phyloP scores from a whole-genome alignment of 2,888 invertebrate genomes.

The Carabus problematicus region DNA sequence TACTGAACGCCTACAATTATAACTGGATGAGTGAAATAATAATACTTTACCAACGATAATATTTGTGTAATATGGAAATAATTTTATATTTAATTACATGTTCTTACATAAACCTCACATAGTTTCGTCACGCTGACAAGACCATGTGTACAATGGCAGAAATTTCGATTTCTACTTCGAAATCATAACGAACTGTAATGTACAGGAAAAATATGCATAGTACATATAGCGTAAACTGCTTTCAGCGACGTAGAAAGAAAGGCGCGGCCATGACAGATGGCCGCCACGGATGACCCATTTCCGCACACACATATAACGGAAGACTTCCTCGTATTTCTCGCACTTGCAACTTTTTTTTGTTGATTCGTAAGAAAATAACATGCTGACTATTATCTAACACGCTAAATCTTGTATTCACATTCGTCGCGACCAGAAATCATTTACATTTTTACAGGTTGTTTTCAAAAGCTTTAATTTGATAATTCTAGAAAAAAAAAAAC shows the following conservation, averaged over 20 bases:
- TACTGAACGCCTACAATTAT: not conserved
- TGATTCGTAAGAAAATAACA: not conserved
- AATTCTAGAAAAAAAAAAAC: too few relatives aligned
- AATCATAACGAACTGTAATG: slow-evolving; percentile 21
- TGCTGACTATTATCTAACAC: too few relatives aligned
- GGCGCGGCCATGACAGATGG: slow-evolving; percentile 20
- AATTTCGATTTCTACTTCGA: slow-evolving; percentile 29
- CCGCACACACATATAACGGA: slow-evolving; percentile 25
- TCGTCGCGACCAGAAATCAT: too few relatives aligned
- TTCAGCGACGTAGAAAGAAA: slow-evolving; percentile 20
- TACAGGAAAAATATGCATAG: not conserved
- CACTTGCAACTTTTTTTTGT: not conserved
- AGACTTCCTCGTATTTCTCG: slow-evolving; percentile 30
- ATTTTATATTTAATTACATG: slow-evolving; percentile 18
- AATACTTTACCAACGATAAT: slow-evolving; percentile 11
- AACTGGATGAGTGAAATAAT: slow-evolving; percentile 9
- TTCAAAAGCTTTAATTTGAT: too few relatives aligned
- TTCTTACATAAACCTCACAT: slow-evolving; percentile 15
- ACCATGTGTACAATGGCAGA: slow-evolving; percentile 30
- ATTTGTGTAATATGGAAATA: slow-evolving; percentile 15
- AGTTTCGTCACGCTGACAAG: slow-evolving; percentile 29
- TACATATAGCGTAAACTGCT: slow-evolving; percentile 2
- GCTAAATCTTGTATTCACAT: too few relatives aligned
- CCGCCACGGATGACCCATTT: slow-evolving; percentile 19
- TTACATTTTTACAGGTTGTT: too few relatives aligned